Percentiles rank a stretch among this genome's conserved stretches.
Evolutionary conservation across 2,888 invertebrate genomes (phyloP).

Genomic region (Cyaniris semiargus): DNA sequence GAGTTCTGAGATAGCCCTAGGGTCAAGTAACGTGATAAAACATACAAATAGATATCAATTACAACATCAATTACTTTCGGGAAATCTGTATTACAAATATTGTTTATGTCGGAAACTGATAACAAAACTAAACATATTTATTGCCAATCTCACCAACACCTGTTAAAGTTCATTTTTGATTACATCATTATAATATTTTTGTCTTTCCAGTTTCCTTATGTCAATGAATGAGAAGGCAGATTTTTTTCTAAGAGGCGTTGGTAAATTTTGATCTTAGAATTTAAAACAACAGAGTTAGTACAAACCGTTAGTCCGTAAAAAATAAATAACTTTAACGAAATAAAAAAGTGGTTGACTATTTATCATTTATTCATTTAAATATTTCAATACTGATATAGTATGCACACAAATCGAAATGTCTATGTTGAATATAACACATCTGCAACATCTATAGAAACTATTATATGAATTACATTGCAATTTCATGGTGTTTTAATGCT

Average conservation of each 20-base stretch:
- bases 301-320: too few species aligned
- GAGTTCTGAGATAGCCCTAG: not conserved
- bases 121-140: not conserved
- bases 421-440: slow-evolving; percentile 15
- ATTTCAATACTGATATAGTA: slow-evolving; percentile 70
- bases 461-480: slow-evolving; percentile 19
- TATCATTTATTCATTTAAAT: slow-evolving; percentile 74
- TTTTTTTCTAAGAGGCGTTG: not conserved
- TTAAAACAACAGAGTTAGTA: too few species aligned
- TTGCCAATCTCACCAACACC: not conserved
- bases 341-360: slow-evolving; percentile 50
- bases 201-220: not conserved
- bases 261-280: not conserved
- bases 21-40: slow-evolving; percentile 17
- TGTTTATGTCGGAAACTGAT: not conserved
- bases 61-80: not conserved
- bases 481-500: slow-evolving; percentile 3
- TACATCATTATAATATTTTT: not conserved
- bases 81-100: not conserved
- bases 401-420: slow-evolving; percentile 44
- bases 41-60: not conserved
- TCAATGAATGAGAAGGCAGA: not conserved
- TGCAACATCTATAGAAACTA: slow-evolving; percentile 29
- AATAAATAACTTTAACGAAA: not conserved
- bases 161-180: not conserved